Percentiles rank a stretch among this genome's conserved stretches.
phyloP scores from a whole-genome alignment of 1,140 invertebrate species.

The Zaprionus taronus region DNA sequence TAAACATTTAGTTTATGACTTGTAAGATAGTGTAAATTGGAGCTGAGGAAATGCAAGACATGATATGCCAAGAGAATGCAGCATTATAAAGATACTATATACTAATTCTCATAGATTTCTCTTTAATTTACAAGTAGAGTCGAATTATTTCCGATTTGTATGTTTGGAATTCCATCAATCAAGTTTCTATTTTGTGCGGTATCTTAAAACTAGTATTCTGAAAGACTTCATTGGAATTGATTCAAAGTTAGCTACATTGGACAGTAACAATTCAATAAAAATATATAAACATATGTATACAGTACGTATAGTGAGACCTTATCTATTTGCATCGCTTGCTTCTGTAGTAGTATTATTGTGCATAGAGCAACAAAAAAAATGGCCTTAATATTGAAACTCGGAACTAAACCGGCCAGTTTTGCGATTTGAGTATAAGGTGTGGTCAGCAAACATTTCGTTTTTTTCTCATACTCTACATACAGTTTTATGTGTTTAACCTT shows the following conservation, averaged over 20 bases:
- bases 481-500: neutral
- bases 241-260: neutral
- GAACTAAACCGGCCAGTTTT: neutral
- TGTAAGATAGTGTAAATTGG: constrained; percentile 2
- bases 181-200: neutral
- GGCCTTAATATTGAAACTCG: constrained; percentile 1
- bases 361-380: neutral
- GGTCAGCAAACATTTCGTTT: neutral
- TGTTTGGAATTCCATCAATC: neutral
- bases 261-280: too few species aligned
- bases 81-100: neutral
- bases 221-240: neutral
- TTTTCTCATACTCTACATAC: neutral
- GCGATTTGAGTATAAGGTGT: neutral
- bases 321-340: neutral
- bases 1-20: neutral
- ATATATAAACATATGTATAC: too few species aligned
- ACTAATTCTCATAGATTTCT: neutral
- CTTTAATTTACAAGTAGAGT: neutral
- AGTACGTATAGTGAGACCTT: neutral
- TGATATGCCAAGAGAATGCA: neutral
- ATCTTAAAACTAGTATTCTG: too few species aligned
- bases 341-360: neutral
- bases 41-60: neutral
- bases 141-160: neutral